Percentiles rank a stretch among this genome's conserved stretches.
These are phyloP conservation scores for Coregonus sp. DNA, from an alignment of 2,797 vertebrate species.

Conservation along the genomic window DNA sequence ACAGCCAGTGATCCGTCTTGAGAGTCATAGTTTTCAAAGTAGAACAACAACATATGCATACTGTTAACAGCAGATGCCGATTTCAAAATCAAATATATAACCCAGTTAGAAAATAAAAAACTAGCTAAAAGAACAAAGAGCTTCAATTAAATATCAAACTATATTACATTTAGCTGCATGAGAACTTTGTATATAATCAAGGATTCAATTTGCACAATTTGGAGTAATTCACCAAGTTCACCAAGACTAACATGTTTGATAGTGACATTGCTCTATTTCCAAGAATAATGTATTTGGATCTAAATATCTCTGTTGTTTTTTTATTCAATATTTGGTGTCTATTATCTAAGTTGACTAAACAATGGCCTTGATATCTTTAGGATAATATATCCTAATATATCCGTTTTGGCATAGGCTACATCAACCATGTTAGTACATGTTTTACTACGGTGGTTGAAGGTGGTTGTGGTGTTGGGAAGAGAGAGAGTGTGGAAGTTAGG, in stretches of 20 bases:
- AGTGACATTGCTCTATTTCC: background rate
- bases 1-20: constrained; percentile 71
- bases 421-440: too few relatives aligned
- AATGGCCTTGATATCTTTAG: constrained; percentile 12
- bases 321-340: background rate
- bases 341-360: background rate
- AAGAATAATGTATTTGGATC: background rate
- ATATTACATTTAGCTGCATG: constrained; percentile 30
- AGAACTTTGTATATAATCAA: constrained; percentile 21
- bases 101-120: constrained; percentile 49
- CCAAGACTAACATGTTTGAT: background rate
- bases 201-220: constrained; percentile 31
- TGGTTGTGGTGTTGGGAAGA: constrained; percentile 13
- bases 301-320: background rate
- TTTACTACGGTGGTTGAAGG: background rate
- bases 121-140: constrained; percentile 58
- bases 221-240: constrained; percentile 23
- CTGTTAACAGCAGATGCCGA: constrained; percentile 73
- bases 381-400: background rate
- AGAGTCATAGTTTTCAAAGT: constrained; percentile 68
- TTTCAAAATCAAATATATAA: constrained; percentile 62
- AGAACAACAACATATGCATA: constrained; percentile 69
- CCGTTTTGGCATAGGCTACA: too few relatives aligned
- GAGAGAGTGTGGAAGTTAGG: background rate
- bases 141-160: constrained; percentile 49